These are phyloP conservation scores for Bembecia ichneumoniformis DNA, from an alignment of 2,888 invertebrate genomes.

Conservation along the genomic window DNA sequence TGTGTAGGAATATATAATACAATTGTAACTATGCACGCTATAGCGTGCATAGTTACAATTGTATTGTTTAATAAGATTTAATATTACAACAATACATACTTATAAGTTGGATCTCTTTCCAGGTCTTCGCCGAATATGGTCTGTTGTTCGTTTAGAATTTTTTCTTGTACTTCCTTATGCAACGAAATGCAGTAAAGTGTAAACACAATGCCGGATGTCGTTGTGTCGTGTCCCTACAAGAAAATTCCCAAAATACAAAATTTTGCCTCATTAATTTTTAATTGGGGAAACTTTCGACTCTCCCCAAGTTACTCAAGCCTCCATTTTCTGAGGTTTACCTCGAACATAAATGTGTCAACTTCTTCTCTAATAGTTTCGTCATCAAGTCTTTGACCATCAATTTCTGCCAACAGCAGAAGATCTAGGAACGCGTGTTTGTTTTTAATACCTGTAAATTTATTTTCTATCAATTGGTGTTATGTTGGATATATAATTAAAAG, in stretches of 20 bases:
- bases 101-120: conserved; percentile 39
- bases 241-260: conserved; percentile 3
- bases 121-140: conserved; percentile 47
- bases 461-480: neutral
- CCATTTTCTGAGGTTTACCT: too few species aligned
- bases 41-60: too few species aligned
- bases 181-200: conserved; percentile 62
- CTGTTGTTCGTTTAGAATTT: conserved; percentile 59
- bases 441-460: conserved; percentile 51
- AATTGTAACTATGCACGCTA: too few species aligned
- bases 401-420: conserved; percentile 73
- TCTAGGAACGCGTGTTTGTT: conserved; percentile 79
- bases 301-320: too few species aligned
- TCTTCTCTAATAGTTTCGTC: conserved; percentile 76
- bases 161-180: conserved; percentile 62
- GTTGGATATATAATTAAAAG: neutral
- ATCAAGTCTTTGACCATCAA: conserved; percentile 71
- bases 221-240: conserved; percentile 71
- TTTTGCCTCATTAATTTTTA: neutral
- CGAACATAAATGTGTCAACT: conserved; percentile 83
- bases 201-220: conserved; percentile 70
- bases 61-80: too few species aligned
- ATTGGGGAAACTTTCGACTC: too few species aligned
- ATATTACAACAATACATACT: conserved; percentile 18
- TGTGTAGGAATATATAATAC: too few species aligned